Percentiles rank a stretch among this genome's conserved stretches.
These are phyloP conservation scores for Crocodylus rhombifer DNA, from an alignment of 2,797 vertebrate species.

Conservation along the genomic window DNA sequence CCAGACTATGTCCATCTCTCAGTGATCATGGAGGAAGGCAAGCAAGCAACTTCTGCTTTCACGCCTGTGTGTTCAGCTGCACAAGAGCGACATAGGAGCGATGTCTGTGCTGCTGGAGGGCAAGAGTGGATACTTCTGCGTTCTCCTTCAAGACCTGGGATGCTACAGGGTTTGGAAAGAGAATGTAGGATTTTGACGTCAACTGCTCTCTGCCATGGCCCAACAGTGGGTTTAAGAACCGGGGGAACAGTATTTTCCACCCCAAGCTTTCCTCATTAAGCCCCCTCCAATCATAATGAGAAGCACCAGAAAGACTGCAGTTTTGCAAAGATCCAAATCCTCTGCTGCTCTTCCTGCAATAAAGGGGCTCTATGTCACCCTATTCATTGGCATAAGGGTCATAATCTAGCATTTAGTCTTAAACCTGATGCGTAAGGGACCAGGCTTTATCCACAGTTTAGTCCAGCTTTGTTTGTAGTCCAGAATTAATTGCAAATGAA, in stretches of 20 bases:
- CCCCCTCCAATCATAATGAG: accelerated
- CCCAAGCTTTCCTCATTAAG: not conserved
- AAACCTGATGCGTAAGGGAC: not conserved
- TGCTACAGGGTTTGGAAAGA: not conserved
- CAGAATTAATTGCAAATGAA: not conserved
- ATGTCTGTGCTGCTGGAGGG: not conserved
- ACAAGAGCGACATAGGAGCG: not conserved
- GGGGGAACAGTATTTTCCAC: not conserved
- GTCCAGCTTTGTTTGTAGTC: not conserved
- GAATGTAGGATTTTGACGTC: not conserved
- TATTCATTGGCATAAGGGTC: not conserved
- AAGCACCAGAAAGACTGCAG: not conserved
- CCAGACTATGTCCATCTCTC: not conserved
- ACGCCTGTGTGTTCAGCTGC: not conserved
- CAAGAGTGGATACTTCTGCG: not conserved
- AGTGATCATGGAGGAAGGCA: not conserved
- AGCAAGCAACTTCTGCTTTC: not conserved
- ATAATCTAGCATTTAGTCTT: not conserved
- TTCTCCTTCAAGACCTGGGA: not conserved
- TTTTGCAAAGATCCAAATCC: not conserved
- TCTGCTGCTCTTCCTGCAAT: not conserved
- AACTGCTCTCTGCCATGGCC: not conserved
- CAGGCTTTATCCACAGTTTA: not conserved
- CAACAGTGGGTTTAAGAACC: not conserved
- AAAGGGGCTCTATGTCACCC: not conserved